A percentile compares a stretch with the other conserved stretches of the same genome.
Conservation (phyloP, 2,888 invertebrate genomes). For the Microctonus hyperodae region DNA sequence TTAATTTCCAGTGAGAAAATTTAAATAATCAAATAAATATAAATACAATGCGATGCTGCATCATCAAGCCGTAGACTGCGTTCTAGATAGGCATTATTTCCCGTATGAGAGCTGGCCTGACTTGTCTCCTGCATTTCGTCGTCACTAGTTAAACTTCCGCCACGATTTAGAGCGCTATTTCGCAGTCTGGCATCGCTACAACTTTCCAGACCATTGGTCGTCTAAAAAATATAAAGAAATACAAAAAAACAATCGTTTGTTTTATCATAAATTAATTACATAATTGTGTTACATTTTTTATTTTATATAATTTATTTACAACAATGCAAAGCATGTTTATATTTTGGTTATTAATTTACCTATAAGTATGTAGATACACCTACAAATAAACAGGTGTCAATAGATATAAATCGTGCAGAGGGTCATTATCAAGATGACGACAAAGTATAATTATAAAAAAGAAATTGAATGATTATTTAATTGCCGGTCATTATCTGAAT, state of each 20-base stretch:
- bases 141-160: constrained; percentile 57
- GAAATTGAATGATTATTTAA: background rate
- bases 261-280: background rate
- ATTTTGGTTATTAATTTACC: background rate
- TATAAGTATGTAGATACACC: background rate
- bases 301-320: background rate
- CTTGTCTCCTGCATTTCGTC: constrained; percentile 60
- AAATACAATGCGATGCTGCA: constrained; percentile 56
- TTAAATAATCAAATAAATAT: background rate
- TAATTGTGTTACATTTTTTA: background rate
- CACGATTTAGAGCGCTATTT: constrained; percentile 49
- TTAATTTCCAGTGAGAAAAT: constrained; percentile 19
- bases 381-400: background rate
- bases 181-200: constrained; percentile 55
- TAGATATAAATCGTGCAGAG: constrained; percentile 35
- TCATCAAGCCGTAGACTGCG: constrained; percentile 59
- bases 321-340: constrained; percentile 14
- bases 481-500: background rate
- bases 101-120: constrained; percentile 52
- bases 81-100: constrained; percentile 55
- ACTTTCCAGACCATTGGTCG: constrained; percentile 54
- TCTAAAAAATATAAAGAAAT: constrained; percentile 45
- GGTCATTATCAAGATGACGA: constrained; percentile 28
- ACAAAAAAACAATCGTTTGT: background rate
- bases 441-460: background rate